Conservation (phyloP, 1,140 invertebrate genomes). For the Leptopilina clavipes region DNA sequence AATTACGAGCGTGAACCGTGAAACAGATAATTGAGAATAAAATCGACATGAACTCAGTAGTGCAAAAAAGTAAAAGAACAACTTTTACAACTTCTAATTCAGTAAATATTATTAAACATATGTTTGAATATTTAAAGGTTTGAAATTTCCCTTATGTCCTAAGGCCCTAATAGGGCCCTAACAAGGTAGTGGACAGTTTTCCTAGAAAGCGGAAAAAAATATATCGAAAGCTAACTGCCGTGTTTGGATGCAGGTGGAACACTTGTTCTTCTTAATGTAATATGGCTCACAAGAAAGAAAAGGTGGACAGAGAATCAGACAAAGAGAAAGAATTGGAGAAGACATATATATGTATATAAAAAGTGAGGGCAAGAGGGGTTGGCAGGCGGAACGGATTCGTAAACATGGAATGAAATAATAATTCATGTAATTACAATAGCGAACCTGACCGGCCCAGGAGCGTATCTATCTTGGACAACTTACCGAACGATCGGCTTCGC, state of each 20-base stretch:
- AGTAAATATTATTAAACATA: no score
- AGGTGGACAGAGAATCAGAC: slow-evolving; percentile 33
- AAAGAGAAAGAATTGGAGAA: neutral
- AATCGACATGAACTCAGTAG: no score
- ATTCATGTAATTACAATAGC: slow-evolving; percentile 71
- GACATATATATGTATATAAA: slow-evolving; percentile 37
- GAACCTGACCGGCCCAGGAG: slow-evolving; percentile 53
- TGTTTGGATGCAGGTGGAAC: slow-evolving; percentile 21
- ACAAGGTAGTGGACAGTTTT: no score
- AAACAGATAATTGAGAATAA: no score
- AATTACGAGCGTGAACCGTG: no score
- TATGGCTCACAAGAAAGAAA: slow-evolving; percentile 38
- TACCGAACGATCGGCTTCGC: slow-evolving; percentile 49
- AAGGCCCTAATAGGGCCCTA: no score
- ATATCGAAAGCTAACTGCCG: neutral
- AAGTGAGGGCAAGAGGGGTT: slow-evolving; percentile 51
- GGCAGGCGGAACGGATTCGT: slow-evolving; percentile 67
- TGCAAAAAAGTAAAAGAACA: no score
- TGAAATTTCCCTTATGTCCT: no score
- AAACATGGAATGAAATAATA: slow-evolving; percentile 69
- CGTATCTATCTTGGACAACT: slow-evolving; percentile 57
- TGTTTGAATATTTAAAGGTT: no score
- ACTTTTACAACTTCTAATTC: no score
- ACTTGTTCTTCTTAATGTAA: neutral
- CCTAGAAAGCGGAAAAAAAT: neutral